Percentiles rank a stretch among this genome's conserved stretches.
Conservation (phyloP, 2,113 vertebrate species). For the Charina bottae region DNA sequence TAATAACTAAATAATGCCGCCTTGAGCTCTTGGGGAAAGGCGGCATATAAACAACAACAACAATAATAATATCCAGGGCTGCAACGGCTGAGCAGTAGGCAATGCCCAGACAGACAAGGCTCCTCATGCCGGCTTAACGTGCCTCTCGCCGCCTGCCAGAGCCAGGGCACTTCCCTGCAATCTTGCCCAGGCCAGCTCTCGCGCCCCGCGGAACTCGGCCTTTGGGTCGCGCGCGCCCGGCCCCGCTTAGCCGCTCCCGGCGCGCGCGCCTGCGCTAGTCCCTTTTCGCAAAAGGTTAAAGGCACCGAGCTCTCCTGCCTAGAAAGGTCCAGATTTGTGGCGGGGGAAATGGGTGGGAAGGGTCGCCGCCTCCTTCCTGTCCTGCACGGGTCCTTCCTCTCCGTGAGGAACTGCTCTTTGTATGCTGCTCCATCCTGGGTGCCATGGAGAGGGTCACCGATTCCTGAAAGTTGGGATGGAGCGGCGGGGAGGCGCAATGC, state of each 20-base stretch:
- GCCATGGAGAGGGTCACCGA: background rate
- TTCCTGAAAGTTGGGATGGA: background rate
- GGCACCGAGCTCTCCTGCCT: background rate
- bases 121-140: no score
- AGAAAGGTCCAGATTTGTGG: background rate
- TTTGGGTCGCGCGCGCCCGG: no score
- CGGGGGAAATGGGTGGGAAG: background rate
- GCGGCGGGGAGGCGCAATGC: background rate
- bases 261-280: background rate
- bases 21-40: no score
- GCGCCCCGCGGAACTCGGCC: no score
- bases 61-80: no score
- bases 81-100: no score
- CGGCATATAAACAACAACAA: no score
- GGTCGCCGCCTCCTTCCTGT: constrained; percentile 8
- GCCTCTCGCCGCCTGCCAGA: no score
- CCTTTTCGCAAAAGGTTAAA: constrained; percentile 7
- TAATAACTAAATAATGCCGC: no score
- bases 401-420: constrained; percentile 12
- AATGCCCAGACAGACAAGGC: no score
- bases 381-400: background rate
- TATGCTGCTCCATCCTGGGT: background rate
- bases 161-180: no score
- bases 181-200: no score
- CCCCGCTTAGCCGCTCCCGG: background rate